Base-by-base conservation (phyloP, 2,888 invertebrate genomes). In the Drosophila picticornis region DNA sequence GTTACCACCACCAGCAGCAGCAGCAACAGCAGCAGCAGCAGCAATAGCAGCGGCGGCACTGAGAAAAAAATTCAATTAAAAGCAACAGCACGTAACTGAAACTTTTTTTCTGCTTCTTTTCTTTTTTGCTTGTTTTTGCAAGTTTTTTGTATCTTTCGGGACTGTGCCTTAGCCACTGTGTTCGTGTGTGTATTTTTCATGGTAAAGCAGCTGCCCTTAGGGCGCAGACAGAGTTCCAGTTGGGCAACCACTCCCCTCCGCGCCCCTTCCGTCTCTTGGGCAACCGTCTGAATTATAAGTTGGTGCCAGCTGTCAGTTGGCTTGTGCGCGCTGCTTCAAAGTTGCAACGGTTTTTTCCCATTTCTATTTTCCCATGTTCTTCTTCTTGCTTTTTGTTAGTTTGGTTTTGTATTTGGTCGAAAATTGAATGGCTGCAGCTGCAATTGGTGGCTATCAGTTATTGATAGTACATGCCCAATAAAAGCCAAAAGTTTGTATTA, bases 41-140 rank as follows among this genome's bases (percentile, higher is more conserved):
- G 38, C 56, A 58, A 64, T 40, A 68, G 61, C 59, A 29, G 56
- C 65, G 57, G 59, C 53, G 57, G 77, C 68, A 71, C 72, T 80
- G 80, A 80, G 59, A 78, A 85, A 90, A 84, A 90, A 90, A 90
- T 89, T 90, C 88, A 91, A 90, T 90, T 90, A 90, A 90, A 91
- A 84, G 91, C 90, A 90, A 91, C 90, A 88, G 88, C 90, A 90
- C 90, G 91, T 90, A 89, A 90, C 84, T 90, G 88, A 90, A 90
- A 91, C 90, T 88, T 88, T 88, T 87, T 72, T 65, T 46, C 53
- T 53, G 27, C 31, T 59, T 61, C 19, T 61, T 60, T 70, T 61
- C 62, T 62, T 69, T 65, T 67, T 66, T 58, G 25, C 57, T 56
- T 52, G 64, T 64, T 59, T 55, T 58, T 61, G 75, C 84, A 83